Percentiles rank a stretch among this genome's conserved stretches.
Conservation (phyloP, 2,888 invertebrate genomes). For the Petrolisthes manimaculis region DNA sequence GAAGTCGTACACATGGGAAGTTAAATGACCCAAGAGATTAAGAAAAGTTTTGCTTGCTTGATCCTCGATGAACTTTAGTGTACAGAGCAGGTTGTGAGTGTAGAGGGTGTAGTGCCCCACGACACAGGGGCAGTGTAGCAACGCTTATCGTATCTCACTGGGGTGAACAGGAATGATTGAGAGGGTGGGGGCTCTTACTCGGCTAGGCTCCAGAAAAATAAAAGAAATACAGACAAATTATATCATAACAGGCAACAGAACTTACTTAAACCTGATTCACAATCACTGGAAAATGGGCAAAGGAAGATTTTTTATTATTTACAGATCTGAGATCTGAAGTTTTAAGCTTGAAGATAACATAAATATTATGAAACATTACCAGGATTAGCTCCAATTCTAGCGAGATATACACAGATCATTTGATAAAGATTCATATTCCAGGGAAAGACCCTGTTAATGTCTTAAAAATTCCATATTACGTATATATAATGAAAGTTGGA, state of each 20-base stretch:
- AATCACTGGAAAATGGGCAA: constrained; percentile 52
- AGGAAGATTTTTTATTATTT: constrained; percentile 46
- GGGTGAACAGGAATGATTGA: constrained; percentile 57
- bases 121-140: constrained; percentile 39
- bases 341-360: constrained; percentile 51
- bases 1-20: constrained; percentile 19
- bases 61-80: constrained; percentile 47
- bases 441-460: constrained; percentile 50
- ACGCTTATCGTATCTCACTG: constrained; percentile 52
- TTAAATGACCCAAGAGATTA: constrained; percentile 15
- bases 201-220: constrained; percentile 54
- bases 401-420: constrained; percentile 60
- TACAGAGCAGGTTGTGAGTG: constrained; percentile 41
- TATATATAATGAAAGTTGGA: constrained; percentile 57
- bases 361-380: constrained; percentile 55
- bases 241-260: constrained; percentile 41
- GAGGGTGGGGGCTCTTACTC: constrained; percentile 49
- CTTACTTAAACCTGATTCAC: constrained; percentile 43
- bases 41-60: neutral
- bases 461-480: constrained; percentile 62
- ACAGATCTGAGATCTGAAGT: constrained; percentile 52
- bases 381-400: constrained; percentile 58
- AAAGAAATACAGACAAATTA: constrained; percentile 38
- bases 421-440: constrained; percentile 56
- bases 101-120: constrained; percentile 33